These are phyloP conservation scores for Euschistus heros DNA, from an alignment of 1,140 invertebrate species.

Conservation along the genomic window DNA sequence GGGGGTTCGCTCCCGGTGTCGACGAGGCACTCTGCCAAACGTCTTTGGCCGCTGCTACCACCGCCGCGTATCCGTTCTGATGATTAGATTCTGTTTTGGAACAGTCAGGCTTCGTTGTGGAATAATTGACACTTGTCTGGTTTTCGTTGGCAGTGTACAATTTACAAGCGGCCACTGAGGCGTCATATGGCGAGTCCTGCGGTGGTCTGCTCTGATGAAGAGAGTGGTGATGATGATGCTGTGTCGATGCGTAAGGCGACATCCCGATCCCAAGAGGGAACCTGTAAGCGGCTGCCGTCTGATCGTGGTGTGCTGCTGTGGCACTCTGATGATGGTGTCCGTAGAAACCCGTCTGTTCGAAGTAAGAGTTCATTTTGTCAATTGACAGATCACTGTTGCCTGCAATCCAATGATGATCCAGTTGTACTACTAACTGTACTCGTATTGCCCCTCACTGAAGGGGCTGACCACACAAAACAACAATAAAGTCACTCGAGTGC, in stretches of 20 bases:
- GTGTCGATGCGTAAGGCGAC: slow-evolving; percentile 63
- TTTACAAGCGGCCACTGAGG: slow-evolving; percentile 78
- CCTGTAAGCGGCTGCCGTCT: slow-evolving; percentile 56
- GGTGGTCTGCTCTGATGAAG: slow-evolving; percentile 64
- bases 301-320: slow-evolving; percentile 52
- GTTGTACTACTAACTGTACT: no score
- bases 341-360: slow-evolving; percentile 88
- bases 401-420: no score
- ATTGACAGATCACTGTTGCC: not conserved
- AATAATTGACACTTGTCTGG: slow-evolving; percentile 47
- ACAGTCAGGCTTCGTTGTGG: slow-evolving; percentile 34
- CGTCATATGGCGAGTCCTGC: slow-evolving; percentile 80
- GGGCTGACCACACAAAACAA: no score
- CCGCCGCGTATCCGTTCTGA: slow-evolving; percentile 54
- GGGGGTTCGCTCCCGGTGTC: slow-evolving; percentile 34
- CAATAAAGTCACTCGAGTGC: slow-evolving; percentile 11
- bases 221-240: slow-evolving; percentile 66
- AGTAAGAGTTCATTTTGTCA: slow-evolving; percentile 78
- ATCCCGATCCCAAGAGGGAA: slow-evolving; percentile 71
- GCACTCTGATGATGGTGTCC: slow-evolving; percentile 65
- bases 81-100: slow-evolving; percentile 41
- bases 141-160: slow-evolving; percentile 56
- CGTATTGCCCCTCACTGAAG: no score
- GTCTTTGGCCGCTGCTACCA: slow-evolving; percentile 46
- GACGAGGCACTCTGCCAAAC: slow-evolving; percentile 48